Base-by-base conservation (phyloP, 2,888 invertebrate species). In the Dasypolia templi region DNA sequence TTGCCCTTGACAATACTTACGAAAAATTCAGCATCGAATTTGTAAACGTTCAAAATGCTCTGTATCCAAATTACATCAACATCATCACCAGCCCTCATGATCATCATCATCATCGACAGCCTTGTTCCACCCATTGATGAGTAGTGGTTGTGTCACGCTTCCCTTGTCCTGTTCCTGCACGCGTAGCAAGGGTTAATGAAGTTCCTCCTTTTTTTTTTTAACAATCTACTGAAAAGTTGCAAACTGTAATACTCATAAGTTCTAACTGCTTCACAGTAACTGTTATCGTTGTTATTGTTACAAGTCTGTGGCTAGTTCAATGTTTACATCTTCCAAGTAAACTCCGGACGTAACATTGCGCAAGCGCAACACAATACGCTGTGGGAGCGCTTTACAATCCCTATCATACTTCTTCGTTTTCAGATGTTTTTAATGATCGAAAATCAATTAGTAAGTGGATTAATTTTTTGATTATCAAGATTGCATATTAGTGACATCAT, bases 401-500 rank as follows among this genome's bases (percentile, higher is more conserved):
- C n/a, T 32, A 2, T 32, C 5, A 35, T 14, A n/a, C 6, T 58
- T 44, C 1, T 22, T 19, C 0, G 1, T 42, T 51, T 29, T 7
- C 1, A 17, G 11, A 3, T 1, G 12, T 26, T n/a, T 53, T 53
- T 58, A 42, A 6, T 42, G 17, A 73, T 58, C 22, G 26, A 26
- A 69, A 55, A 44, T 29, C 35, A 55, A 35, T 70, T 17, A 39
- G 19, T 46, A 19, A 19, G 44, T 12, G 6, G 2, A 14, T 29
- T 39, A 22, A 11, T 71, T 46, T 26, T 29, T 2, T 0, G 39
- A 3, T 32, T 14, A 42, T 17, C 19, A 56, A 11, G n/a, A 66
- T 44, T 58, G 9, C 12, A 26, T 51, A 29, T 51, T 58, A 14
- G n/a, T 67, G 58, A 11, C 49, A 49, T 77, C n/a, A 51, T 39